Evolutionary conservation across 2,113 vertebrate species (phyloP).

Genomic region (Eupsittula cactorum): DNA sequence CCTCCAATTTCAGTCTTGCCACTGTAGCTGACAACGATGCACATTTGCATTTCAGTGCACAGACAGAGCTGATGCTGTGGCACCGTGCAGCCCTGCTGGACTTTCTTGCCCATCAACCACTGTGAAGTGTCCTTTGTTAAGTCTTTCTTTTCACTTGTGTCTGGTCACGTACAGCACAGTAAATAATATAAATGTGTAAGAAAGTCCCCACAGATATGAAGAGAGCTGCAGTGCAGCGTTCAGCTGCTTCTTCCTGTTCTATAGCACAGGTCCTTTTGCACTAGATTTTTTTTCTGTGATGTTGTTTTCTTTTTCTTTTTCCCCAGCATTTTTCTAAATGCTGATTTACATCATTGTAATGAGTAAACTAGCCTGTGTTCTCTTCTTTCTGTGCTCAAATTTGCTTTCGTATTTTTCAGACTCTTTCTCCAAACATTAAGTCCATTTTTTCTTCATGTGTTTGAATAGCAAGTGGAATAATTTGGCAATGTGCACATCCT

Average conservation of each 20-base stretch:
- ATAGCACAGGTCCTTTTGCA: not conserved
- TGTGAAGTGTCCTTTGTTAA: not conserved
- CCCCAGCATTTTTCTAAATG: not conserved
- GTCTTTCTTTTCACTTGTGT: not conserved
- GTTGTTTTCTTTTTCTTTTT: not conserved
- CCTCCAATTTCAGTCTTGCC: slow-evolving; percentile 60
- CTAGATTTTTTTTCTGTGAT: not conserved
- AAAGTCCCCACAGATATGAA: not conserved
- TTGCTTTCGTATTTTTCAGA: slow-evolving; percentile 22
- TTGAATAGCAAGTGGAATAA: slow-evolving; percentile 56
- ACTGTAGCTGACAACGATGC: not conserved
- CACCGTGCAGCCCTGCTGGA: not conserved
- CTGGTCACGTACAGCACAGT: not conserved
- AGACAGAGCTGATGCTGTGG: slow-evolving; percentile 16
- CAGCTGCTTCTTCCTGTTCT: not conserved
- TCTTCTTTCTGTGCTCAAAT: not conserved
- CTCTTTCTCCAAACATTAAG: not conserved
- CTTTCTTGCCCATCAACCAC: not conserved
- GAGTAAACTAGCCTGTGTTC: not conserved
- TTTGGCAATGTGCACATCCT: slow-evolving; percentile 47
- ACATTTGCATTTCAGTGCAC: slow-evolving; percentile 31
- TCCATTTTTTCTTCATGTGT: not conserved
- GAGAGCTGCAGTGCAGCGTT: not conserved
- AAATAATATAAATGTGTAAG: not conserved
- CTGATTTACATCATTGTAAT: not conserved